phyloP scores from a whole-genome alignment of 2,888 invertebrate genomes.

The Phortica okadai region DNA sequence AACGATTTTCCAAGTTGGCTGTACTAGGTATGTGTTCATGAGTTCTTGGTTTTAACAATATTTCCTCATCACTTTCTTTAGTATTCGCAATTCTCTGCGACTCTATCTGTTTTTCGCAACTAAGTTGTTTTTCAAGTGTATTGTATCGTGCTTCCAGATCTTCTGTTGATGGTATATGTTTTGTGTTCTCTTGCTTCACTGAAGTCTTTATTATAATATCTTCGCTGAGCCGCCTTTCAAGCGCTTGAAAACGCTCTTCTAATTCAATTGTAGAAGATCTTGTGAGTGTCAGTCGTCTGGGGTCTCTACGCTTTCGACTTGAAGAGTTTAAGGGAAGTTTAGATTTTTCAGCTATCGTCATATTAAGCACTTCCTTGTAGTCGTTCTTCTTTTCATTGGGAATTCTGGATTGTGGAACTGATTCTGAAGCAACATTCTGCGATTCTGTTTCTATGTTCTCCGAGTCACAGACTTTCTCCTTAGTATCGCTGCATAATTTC shows the following conservation, averaged over 20 bases:
- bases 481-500: neutral
- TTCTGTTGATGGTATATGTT: conserved; percentile 65
- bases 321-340: conserved; percentile 45
- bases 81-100: too few species aligned
- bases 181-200: conserved; percentile 40
- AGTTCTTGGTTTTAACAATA: conserved; percentile 6
- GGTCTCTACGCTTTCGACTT: conserved; percentile 64
- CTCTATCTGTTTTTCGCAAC: conserved; percentile 52
- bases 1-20: conserved; percentile 61
- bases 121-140: conserved; percentile 55
- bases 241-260: conserved; percentile 63
- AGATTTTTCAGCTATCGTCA: conserved; percentile 55
- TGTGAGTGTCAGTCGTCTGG: conserved; percentile 65
- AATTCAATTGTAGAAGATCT: conserved; percentile 68
- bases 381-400: conserved; percentile 61
- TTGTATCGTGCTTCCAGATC: conserved; percentile 56
- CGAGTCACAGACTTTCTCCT: conserved; percentile 31
- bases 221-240: conserved; percentile 63
- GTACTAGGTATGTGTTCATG: conserved; percentile 60
- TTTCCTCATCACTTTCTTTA: neutral
- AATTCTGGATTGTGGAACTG: neutral
- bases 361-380: conserved; percentile 58
- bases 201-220: conserved; percentile 41
- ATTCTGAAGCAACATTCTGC: conserved; percentile 12
- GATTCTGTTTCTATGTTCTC: conserved; percentile 33